Evolutionary conservation across 2,113 vertebrate genomes (phyloP).

Genomic region (Cynocephalus volans): DNA sequence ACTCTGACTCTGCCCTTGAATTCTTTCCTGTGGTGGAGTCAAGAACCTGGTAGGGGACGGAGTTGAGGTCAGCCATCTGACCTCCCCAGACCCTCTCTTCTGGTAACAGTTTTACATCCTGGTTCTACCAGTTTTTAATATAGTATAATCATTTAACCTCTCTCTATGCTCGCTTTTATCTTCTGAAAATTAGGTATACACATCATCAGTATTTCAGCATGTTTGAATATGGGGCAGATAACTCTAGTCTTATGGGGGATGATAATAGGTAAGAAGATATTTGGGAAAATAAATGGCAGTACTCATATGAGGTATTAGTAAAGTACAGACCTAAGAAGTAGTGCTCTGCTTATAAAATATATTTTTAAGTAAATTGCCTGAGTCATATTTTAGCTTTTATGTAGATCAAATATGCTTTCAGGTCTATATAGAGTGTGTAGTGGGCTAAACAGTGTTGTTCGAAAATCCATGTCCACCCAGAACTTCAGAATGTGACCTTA

Average conservation of each 20-base stretch:
- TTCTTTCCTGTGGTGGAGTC: too few relatives aligned
- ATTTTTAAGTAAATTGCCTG: background rate
- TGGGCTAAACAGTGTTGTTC: background rate
- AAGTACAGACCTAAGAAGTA: background rate
- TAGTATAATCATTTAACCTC: background rate
- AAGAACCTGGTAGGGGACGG: too few relatives aligned
- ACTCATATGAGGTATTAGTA: background rate
- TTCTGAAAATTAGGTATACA: background rate
- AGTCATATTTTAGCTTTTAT: slow-evolving; percentile 7
- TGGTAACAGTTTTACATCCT: background rate
- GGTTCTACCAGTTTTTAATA: background rate
- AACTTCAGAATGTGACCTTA: background rate
- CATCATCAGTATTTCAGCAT: background rate
- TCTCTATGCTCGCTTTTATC: background rate
- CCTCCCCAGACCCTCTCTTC: too few relatives aligned
- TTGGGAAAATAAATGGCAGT: background rate
- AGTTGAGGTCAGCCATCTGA: too few relatives aligned
- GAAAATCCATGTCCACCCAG: background rate
- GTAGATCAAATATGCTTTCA: background rate
- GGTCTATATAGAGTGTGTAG: background rate
- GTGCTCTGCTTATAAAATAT: background rate
- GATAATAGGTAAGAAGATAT: background rate
- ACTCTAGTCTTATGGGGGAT: background rate
- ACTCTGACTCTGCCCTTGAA: too few relatives aligned
- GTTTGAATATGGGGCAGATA: background rate